Conservation (phyloP, 2,113 vertebrate species). For the Ardeotis arabs region DNA sequence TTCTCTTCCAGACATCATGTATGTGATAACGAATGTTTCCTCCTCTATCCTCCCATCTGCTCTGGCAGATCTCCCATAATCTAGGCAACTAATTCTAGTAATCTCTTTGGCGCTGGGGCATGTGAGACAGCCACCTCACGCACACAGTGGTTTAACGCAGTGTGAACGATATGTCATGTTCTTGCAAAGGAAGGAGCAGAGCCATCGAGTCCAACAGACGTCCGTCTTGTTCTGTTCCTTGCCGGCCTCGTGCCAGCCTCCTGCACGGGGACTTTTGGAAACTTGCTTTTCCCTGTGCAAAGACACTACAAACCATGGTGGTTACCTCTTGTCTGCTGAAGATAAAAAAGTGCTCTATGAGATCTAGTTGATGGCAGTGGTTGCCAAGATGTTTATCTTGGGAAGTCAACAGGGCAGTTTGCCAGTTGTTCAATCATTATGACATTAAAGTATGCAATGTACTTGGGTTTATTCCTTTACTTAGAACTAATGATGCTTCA, state of each 20-base stretch:
- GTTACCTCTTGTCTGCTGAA: neutral
- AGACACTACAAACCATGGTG: neutral
- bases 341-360: neutral
- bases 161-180: neutral
- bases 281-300: neutral
- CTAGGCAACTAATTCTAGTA: neutral
- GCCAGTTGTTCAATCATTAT: neutral
- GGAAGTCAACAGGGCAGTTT: neutral
- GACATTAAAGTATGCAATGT: neutral
- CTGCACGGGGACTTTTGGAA: neutral
- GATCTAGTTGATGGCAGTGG: neutral
- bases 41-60: neutral
- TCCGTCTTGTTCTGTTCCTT: neutral
- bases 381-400: neutral
- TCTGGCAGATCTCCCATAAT: neutral
- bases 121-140: neutral
- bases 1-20: neutral
- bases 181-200: neutral
- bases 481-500: neutral
- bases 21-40: neutral
- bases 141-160: neutral
- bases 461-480: neutral
- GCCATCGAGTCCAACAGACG: neutral
- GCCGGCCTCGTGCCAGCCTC: neutral
- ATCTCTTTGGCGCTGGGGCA: neutral